Conservation (phyloP, 2,888 invertebrate genomes). For the Drosophila meridiana region DNA sequence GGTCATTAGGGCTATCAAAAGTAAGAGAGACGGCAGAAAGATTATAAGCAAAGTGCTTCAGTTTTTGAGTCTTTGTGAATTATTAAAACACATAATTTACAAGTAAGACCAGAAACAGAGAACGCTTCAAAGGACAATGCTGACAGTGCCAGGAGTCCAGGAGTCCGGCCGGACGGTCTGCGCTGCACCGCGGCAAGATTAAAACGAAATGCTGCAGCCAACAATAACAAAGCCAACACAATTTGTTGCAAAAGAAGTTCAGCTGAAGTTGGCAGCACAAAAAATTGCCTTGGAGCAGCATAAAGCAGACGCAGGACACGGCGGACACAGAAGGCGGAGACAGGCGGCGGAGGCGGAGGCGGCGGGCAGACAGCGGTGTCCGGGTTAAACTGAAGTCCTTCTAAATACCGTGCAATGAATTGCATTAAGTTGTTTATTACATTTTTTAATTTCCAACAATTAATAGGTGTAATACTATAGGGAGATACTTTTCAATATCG, state of each 20-base stretch:
- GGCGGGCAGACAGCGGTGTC: background rate
- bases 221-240: conserved; percentile 68
- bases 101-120: conserved; percentile 38
- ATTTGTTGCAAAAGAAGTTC: conserved; percentile 70
- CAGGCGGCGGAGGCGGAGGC: no score
- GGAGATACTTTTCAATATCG: background rate
- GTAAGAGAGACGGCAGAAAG: conserved; percentile 47
- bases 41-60: conserved; percentile 72
- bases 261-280: conserved; percentile 60
- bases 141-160: conserved; percentile 32
- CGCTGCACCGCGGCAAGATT: conserved; percentile 49
- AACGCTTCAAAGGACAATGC: conserved; percentile 47
- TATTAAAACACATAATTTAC: conserved; percentile 79
- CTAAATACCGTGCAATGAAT: conserved; percentile 17
- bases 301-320: background rate
- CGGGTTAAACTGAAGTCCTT: conserved; percentile 21
- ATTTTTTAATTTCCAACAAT: background rate
- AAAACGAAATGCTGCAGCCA: conserved; percentile 60
- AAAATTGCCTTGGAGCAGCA: conserved; percentile 18
- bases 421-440: conserved; percentile 21
- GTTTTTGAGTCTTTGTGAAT: conserved; percentile 77
- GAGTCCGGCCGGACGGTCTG: background rate
- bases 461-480: background rate
- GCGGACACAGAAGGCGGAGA: no score
- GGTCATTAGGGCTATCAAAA: conserved; percentile 58